Evolutionary conservation across 1,140 invertebrate species (phyloP), one percentile per base, ranked within the genome.

Genomic region (Ridgeia piscesae): DNA sequence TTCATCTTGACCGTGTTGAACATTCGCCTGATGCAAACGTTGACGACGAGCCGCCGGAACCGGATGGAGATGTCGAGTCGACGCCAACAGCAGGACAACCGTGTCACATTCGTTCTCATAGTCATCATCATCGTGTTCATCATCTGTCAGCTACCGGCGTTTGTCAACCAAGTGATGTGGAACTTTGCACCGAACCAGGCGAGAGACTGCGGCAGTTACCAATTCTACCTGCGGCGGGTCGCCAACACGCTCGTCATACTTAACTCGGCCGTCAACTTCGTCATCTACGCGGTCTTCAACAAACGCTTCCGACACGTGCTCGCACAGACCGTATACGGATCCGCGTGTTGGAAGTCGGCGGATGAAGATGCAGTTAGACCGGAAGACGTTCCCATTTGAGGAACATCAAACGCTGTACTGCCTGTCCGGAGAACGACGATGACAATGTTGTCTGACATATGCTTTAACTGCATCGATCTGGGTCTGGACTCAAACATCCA

Each of bases 231-330:
- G 77, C 77, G 92, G 11, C 89, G 35, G 0, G 33, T 93, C 21
- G 58, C 91, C 92, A 93, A 93, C 91, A 35, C 48, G 42, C 89
- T 93, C 14, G 93, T 93, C 2, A 35, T 92, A 17, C 33, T 88
- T 42, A 93, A 93, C 91, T 91, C 88, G 14, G 50, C 92, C 42
- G 92, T 93, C 42, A 93, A 93, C 91, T 93, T 93, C 88, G 35
- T 92, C 92, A 91, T 93, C 42, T 93, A 93, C 91, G n/a, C 91
- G 33, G 33, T 92, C 33, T 93, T 92, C 93, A 93, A 93, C 91
- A 91, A 90, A 9, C 89, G 92, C 21, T 93, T 93, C 89, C n/a
- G 91, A 34, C 93, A 93, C 89, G 89, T 93, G 33, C 91, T 91
- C 2, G 34, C 9, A 4, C 35, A 91, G 88, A 89, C n/a, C n/a